A percentile compares a stretch with the other conserved stretches of the same genome.
These are phyloP conservation scores for Acromyrmex heyeri DNA, from an alignment of 1,140 invertebrate genomes.

Conservation along the genomic window DNA sequence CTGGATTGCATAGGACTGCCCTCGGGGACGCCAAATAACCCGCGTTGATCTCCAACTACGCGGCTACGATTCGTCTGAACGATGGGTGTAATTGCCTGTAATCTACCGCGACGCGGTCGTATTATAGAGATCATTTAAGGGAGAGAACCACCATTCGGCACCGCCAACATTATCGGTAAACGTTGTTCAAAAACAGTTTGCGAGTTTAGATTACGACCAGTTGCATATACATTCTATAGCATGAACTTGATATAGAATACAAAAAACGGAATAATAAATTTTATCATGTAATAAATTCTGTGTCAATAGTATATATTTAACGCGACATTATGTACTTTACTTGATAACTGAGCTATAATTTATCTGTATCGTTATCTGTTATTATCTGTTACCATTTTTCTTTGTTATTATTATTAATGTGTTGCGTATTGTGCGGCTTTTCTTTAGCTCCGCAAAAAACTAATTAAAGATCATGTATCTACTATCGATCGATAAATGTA, in stretches of 20 bases:
- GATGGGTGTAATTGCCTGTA: constrained; percentile 45
- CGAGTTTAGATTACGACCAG: not conserved
- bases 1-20: constrained; percentile 69
- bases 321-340: not conserved
- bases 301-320: not conserved
- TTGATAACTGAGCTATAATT: not conserved
- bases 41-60: constrained; percentile 48
- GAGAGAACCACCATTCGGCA: not conserved
- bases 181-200: constrained; percentile 40
- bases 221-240: not conserved
- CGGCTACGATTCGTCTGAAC: constrained; percentile 44
- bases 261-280: not conserved
- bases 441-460: not conserved
- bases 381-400: not conserved
- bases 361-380: not conserved
- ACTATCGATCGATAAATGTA: not conserved
- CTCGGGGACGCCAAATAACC: constrained; percentile 72
- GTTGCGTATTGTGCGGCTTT: not conserved
- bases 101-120: constrained; percentile 58
- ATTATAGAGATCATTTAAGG: constrained; percentile 28
- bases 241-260: no score
- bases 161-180: constrained; percentile 41
- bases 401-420: not conserved
- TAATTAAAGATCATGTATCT: not conserved
- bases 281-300: not conserved